phyloP scores from a whole-genome alignment of 1,140 invertebrate genomes.

The Cylas formicarius region DNA sequence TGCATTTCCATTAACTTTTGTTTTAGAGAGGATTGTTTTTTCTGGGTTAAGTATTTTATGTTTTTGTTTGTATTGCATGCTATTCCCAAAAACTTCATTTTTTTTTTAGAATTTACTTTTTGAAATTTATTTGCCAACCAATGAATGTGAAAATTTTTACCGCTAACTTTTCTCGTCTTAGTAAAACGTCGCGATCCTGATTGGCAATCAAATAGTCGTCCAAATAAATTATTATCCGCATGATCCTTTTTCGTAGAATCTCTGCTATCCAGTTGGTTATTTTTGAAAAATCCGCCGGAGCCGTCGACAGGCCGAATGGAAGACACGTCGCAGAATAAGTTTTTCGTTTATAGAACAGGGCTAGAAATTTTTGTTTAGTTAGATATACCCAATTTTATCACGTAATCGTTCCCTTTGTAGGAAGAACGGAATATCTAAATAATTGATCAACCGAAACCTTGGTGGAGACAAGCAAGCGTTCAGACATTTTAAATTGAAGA shows the following conservation, averaged over 20 bases:
- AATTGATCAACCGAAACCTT: no score
- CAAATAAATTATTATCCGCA: slow-evolving; percentile 9
- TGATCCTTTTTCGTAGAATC: background rate
- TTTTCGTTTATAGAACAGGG: slow-evolving; percentile 8
- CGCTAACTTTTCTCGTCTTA: background rate
- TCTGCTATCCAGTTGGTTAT: slow-evolving; percentile 9
- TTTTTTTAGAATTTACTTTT: no score
- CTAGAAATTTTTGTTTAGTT: slow-evolving; percentile 8
- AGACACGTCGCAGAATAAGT: slow-evolving; percentile 12
- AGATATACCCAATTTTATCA: no score
- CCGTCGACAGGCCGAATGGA: slow-evolving; percentile 11
- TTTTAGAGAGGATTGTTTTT: background rate
- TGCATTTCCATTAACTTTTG: no score
- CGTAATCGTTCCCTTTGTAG: no score
- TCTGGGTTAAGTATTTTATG: background rate
- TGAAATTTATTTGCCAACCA: background rate
- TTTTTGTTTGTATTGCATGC: slow-evolving; percentile 5
- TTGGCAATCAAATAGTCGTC: slow-evolving; percentile 7
- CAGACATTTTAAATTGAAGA: no score
- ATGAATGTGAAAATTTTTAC: background rate
- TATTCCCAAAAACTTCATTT: slow-evolving; percentile 7
- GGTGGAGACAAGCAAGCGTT: no score
- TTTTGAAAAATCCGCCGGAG: slow-evolving; percentile 3
- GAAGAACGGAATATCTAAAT: no score
- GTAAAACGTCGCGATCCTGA: background rate